A percentile compares a stretch with the other conserved stretches of the same genome.
Conservation (phyloP, 2,797 vertebrate genomes). For the Iguana delicatissima region DNA sequence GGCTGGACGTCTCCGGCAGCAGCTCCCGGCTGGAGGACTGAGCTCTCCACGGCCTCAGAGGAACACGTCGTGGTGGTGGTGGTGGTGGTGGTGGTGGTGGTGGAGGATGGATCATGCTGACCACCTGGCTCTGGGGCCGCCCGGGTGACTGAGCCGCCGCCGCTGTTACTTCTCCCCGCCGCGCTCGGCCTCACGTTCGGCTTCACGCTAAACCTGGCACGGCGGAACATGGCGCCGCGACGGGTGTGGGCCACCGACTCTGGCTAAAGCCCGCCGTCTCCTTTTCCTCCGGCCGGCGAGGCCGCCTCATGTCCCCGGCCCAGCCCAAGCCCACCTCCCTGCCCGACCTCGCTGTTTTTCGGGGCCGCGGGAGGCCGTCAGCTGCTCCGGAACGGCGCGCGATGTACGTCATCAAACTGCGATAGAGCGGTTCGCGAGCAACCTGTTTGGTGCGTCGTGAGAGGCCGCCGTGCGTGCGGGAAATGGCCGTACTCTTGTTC, state of each 20-base stretch:
- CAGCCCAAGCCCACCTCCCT: not conserved
- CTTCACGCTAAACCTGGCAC: constrained; percentile 88
- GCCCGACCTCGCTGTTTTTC: not conserved
- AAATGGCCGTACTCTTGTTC: not conserved
- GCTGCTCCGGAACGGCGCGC: not conserved
- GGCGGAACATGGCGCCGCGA: constrained; percentile 85
- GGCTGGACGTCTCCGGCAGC: constrained; percentile 14
- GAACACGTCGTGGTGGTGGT: not conserved
- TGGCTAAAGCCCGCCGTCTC: constrained; percentile 27
- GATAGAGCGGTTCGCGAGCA: not conserved
- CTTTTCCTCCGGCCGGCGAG: constrained; percentile 31
- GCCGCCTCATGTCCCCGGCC: constrained; percentile 37
- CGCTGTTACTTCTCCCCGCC: constrained; percentile 65
- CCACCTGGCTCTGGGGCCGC: constrained; percentile 1
- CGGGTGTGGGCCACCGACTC: too few relatives aligned
- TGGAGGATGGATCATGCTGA: not conserved
- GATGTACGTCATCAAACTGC: not conserved
- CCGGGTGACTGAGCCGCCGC: not conserved
- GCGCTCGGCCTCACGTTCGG: constrained; percentile 86
- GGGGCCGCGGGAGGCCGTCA: not conserved
- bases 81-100: not conserved
- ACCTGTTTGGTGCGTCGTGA: too few relatives aligned
- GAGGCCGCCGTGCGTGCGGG: too few relatives aligned
- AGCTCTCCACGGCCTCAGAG: too few relatives aligned
- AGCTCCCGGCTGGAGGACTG: constrained; percentile 10